A percentile compares a stretch with the other conserved stretches of the same genome.
Conservation (phyloP, 2,113 vertebrate species). For the Albula goreensis region DNA sequence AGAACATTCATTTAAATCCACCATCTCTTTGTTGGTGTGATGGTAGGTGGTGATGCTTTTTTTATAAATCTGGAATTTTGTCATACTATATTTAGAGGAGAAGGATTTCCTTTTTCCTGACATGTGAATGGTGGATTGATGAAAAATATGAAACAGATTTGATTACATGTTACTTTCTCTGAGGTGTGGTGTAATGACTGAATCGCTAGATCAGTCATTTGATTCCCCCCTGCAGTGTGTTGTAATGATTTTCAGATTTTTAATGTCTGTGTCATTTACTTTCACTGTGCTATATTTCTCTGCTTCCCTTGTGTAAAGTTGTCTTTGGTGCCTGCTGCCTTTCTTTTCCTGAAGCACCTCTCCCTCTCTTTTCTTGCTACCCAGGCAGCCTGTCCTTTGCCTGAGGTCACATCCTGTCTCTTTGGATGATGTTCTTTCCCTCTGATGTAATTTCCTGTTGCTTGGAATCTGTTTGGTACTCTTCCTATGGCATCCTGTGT, state of each 20-base stretch:
- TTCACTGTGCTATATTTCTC: constrained; percentile 24
- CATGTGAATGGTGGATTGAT: too few relatives aligned
- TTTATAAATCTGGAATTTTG: too few relatives aligned
- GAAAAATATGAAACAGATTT: too few relatives aligned
- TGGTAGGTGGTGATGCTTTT: too few relatives aligned
- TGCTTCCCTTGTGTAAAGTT: constrained; percentile 22
- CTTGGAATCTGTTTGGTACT: constrained; percentile 68
- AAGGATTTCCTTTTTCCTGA: too few relatives aligned
- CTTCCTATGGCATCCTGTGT: constrained; percentile 29
- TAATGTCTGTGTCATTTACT: not conserved
- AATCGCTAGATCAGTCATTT: too few relatives aligned
- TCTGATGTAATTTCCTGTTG: constrained; percentile 71
- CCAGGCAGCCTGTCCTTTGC: constrained; percentile 47
- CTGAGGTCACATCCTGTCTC: constrained; percentile 63
- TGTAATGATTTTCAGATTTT: not conserved
- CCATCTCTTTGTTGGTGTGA: too few relatives aligned
- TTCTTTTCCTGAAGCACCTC: constrained; percentile 1
- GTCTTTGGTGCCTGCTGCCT: constrained; percentile 14
- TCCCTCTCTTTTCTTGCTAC: constrained; percentile 47
- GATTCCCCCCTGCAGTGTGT: too few relatives aligned
- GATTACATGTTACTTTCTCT: too few relatives aligned
- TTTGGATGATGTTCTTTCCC: constrained; percentile 65
- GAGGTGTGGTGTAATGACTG: too few relatives aligned
- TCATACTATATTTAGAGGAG: too few relatives aligned
- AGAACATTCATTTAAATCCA: not conserved